Base-by-base conservation (phyloP, 2,888 invertebrate species). In the Thecocarcelia acutangulata region DNA sequence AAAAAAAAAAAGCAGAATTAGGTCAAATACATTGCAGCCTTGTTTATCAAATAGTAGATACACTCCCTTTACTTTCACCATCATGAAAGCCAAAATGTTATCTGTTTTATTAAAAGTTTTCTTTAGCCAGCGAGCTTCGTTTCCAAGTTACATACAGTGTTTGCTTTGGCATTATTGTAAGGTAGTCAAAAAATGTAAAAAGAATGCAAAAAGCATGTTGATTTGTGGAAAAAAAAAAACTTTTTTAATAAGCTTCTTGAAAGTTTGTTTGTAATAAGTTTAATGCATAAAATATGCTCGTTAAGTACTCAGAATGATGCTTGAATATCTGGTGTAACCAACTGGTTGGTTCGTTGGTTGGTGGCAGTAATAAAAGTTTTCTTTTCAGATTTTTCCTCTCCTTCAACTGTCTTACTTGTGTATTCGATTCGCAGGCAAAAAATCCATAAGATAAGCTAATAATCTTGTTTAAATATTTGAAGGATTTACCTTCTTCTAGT, bases 261-360 rank as follows among this genome's bases (percentile, higher is more conserved):
- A 70, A 66, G 40, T 59, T 80, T 63, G 46, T 24, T n/a, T 56
- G 46, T 63, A 74, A 74, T 54, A 78, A 82, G 46, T 74, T 68
- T 78, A 77, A 82, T 78, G 74, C 82, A 74, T 82, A 78, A 82
- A 82, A 82, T 82, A 58, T 78, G 52, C 52, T 78, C 52, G 64
- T 70, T 74, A 78, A 82, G 70, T 81, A 77, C 42, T 61, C 42
- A 40, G 15, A 63, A 46, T 52, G 54, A 76, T 59, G 56, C 69
- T 69, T 44, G 21, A 37, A 63, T 12, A 77, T 61, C 15, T 54
- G 54, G 52, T 17, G 42, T 37, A n/a, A 28, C 28, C 48, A 61
- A 46, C 52, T 54, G 24, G 8, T n/a, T 15, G 21, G 21, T 21
- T 24, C 24, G 15, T 0, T 13, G 0, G 33, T 9, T 24, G 11